Percentiles rank a stretch among this genome's conserved stretches.
These are phyloP conservation scores for Bufo gargarizans DNA, from an alignment of 2,113 vertebrate genomes.

Conservation along the genomic window DNA sequence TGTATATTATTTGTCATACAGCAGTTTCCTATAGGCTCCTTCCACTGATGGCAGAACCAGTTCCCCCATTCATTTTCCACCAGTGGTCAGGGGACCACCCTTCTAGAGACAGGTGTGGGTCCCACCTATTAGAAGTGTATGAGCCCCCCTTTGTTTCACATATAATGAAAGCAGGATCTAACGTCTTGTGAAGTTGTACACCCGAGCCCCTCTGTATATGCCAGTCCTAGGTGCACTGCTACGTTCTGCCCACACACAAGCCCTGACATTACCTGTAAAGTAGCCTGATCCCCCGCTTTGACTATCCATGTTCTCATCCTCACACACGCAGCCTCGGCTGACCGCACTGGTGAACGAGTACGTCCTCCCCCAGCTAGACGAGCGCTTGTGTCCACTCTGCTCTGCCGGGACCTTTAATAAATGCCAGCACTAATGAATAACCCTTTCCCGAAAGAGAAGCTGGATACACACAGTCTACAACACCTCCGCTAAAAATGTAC, in stretches of 20 bases:
- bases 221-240: background rate
- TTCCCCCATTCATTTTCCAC: too few relatives aligned
- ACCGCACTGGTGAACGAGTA: constrained; percentile 96
- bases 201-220: background rate
- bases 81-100: too few relatives aligned
- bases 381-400: constrained; percentile 83
- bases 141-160: too few relatives aligned
- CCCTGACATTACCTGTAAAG: constrained; percentile 80
- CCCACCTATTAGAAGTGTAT: too few relatives aligned
- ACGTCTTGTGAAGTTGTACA: too few relatives aligned
- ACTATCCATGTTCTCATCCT: constrained; percentile 84
- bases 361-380: constrained; percentile 95
- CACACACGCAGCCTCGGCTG: constrained; percentile 86
- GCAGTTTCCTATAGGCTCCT: too few relatives aligned
- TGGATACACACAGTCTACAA: background rate
- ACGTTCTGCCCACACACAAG: background rate
- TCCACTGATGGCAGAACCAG: too few relatives aligned
- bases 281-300: constrained; percentile 88
- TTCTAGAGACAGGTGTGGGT: too few relatives aligned
- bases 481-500: background rate
- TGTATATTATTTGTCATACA: too few relatives aligned
- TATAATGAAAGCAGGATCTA: too few relatives aligned
- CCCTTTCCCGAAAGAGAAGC: background rate
- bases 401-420: constrained; percentile 62
- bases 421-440: background rate